phyloP scores from a whole-genome alignment of 1,140 invertebrate genomes.

The Drosophila oshimai region DNA sequence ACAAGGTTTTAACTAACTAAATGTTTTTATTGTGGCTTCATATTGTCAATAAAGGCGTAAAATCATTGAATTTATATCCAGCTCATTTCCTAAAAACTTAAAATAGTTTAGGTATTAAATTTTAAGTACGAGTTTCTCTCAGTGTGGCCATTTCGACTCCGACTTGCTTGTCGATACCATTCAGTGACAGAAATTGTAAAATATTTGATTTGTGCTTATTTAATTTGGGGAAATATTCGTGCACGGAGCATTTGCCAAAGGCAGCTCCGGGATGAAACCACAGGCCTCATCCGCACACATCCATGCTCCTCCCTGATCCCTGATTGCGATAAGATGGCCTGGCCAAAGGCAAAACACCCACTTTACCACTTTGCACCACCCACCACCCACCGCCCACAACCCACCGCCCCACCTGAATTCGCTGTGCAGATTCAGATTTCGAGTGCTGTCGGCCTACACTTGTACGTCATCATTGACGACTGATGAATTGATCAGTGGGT shows the following conservation, averaged over 20 bases:
- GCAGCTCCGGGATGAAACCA: constrained; percentile 6
- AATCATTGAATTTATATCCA: too few relatives aligned
- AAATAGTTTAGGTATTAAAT: too few relatives aligned
- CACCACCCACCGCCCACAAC: too few relatives aligned
- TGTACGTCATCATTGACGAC: constrained; percentile 50
- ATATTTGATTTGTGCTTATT: constrained; percentile 80
- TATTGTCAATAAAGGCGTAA: too few relatives aligned
- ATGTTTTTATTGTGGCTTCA: too few relatives aligned
- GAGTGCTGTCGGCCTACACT: constrained; percentile 66
- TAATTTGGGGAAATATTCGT: constrained; percentile 65
- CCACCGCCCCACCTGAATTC: constrained; percentile 48
- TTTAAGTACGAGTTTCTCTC: neutral
- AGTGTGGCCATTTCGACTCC: neutral
- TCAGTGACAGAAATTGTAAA: constrained; percentile 68
- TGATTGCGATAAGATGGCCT: constrained; percentile 41
- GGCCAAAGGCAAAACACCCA: constrained; percentile 41
- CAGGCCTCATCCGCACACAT: neutral
- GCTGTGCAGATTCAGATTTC: constrained; percentile 59
- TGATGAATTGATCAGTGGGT: constrained; percentile 32
- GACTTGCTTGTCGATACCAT: neutral
- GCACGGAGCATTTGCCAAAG: constrained; percentile 8
- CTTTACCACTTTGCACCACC: neutral
- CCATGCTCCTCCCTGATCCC: constrained; percentile 12
- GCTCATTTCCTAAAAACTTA: neutral
- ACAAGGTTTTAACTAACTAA: too few relatives aligned